Conservation (phyloP, 2,113 vertebrate genomes). For the Bungarus multicinctus region DNA sequence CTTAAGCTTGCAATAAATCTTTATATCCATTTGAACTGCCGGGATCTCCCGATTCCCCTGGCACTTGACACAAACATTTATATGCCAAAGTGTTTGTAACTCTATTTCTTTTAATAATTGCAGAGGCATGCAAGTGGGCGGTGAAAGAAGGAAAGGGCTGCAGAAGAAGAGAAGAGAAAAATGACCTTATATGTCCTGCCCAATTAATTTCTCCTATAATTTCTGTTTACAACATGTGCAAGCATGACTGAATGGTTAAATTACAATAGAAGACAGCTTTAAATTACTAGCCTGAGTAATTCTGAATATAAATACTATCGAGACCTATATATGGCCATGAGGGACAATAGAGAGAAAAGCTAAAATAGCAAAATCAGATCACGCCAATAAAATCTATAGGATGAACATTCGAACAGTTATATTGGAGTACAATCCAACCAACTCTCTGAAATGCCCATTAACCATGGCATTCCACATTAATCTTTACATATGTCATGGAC, state of each 20-base stretch:
- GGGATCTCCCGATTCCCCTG: background rate
- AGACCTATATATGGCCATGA: background rate
- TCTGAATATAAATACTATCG: background rate
- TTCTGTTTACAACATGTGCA: background rate
- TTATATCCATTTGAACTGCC: background rate
- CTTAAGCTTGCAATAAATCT: background rate
- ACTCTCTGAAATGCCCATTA: background rate
- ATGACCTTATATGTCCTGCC: background rate
- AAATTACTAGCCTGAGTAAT: background rate
- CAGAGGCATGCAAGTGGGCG: background rate
- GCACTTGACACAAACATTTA: background rate
- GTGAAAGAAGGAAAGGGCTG: background rate
- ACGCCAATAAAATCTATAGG: background rate
- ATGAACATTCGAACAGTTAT: background rate
- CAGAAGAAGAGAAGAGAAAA: background rate
- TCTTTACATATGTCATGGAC: background rate
- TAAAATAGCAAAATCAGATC: background rate
- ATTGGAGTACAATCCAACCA: background rate
- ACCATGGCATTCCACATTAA: background rate
- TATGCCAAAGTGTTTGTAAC: background rate
- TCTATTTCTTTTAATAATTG: background rate
- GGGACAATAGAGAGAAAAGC: background rate
- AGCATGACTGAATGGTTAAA: background rate
- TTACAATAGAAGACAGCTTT: background rate
- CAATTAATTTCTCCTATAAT: background rate